Percentiles rank a stretch among this genome's conserved stretches.
phyloP scores from a whole-genome alignment of 30 jellyfish, hydroid and myxozoan species.

The Cassiopea xamachana region DNA sequence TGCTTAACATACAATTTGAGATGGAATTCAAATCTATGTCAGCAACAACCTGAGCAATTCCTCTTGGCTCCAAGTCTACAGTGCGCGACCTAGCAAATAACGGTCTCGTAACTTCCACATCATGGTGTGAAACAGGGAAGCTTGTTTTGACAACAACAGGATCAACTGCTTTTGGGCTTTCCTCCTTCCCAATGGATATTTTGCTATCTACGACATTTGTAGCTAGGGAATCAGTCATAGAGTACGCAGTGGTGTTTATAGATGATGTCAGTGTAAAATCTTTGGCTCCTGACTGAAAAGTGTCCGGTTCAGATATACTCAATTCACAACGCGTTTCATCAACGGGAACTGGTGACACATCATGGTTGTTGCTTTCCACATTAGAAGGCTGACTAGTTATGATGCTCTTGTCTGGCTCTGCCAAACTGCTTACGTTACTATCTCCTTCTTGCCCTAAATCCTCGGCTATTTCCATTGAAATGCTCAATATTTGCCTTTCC shows the following conservation, averaged over 20 bases:
- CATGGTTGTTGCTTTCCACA: neutral
- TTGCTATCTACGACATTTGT: neutral
- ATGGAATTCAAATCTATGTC: constrained; percentile 65
- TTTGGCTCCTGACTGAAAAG: neutral
- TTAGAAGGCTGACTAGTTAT: neutral
- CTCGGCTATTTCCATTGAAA: constrained; percentile 79
- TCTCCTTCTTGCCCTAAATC: constrained; percentile 31
- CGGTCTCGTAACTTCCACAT: neutral
- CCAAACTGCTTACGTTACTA: neutral
- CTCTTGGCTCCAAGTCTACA: constrained; percentile 74
- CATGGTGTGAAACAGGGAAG: constrained; percentile 15
- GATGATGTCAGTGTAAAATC: neutral
- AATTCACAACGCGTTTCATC: neutral
- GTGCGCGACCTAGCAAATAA: constrained; percentile 37
- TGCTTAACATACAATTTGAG: constrained; percentile 18
- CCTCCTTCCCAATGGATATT: constrained; percentile 4
- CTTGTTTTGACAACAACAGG: constrained; percentile 50
- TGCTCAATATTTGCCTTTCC: constrained; percentile 63
- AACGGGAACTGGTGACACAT: neutral
- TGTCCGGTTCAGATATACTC: neutral
- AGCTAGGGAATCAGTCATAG: neutral
- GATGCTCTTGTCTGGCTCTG: neutral
- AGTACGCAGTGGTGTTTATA: neutral
- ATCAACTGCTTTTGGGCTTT: neutral
- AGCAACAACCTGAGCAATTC: constrained; percentile 70